These are phyloP conservation scores for Porites evermanni DNA, from an alignment of 92 coral and sea anemone species.

Conservation along the genomic window DNA sequence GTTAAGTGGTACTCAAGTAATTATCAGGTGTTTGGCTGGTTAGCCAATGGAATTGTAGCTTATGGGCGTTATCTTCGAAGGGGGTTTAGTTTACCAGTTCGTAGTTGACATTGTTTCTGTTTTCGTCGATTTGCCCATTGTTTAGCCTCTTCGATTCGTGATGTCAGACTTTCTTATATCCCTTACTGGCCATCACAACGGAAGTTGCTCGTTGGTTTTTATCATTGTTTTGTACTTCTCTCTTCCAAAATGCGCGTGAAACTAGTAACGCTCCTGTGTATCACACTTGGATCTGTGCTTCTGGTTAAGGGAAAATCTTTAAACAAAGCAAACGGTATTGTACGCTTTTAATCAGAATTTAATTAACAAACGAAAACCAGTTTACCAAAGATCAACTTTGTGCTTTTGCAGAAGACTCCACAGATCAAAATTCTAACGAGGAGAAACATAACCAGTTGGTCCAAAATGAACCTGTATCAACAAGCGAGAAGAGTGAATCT, in stretches of 20 bases:
- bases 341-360: background rate
- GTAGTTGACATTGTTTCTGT: conserved; percentile 18
- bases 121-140: background rate
- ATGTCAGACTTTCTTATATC: conserved; percentile 44
- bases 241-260: conserved; percentile 21
- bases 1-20: conserved; percentile 16
- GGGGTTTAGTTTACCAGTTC: conserved; percentile 37
- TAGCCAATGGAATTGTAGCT: conserved; percentile 11
- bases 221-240: background rate
- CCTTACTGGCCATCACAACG: background rate
- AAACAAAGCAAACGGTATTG: conserved; percentile 24
- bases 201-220: background rate
- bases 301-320: conserved; percentile 31
- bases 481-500: background rate
- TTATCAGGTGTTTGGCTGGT: conserved; percentile 35
- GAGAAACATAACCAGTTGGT: conserved; percentile 14
- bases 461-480: background rate
- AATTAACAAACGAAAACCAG: background rate
- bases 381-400: background rate
- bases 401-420: background rate
- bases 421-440: background rate
- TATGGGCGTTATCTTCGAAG: conserved; percentile 4
- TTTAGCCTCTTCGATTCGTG: conserved; percentile 25
- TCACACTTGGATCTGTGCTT: background rate
- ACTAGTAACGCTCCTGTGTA: conserved; percentile 8